Base-by-base conservation (phyloP, 1,140 invertebrate genomes). In the Neodiprion fabricii region DNA sequence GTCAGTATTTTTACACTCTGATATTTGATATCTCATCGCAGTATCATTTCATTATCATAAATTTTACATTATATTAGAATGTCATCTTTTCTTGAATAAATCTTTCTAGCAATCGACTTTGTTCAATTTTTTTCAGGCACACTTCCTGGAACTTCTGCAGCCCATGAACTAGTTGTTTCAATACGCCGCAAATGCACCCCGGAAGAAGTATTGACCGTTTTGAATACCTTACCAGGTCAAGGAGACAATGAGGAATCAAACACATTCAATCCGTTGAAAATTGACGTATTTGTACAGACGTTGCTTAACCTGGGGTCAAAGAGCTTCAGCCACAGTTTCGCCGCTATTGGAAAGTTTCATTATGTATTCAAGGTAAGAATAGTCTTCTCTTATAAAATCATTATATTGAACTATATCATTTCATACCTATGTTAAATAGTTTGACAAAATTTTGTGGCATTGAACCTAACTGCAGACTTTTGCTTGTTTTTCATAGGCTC, bases 311-410 rank as follows among this genome's bases (percentile, higher is more conserved):
- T 99, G 65, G 98, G 97, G 23, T 96, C 95, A 2, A 99, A 99
- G 89, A 99, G 97, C 82, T 98, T 99, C 83, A 98, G 97, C 78
- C 98, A 99, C 85, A 97, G 96, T 79, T 99, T 99, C 88, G 96
- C 98, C 14, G 98, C 97, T 53, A 96, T 99, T 80, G 96, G 96
- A 21, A 99, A 99, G 90, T 99, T 98, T 85, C 96, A 98, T 87
- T 93, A 95, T 82, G 95, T 98, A 1, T 96, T 99, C 80, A 98
- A 98, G 89, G 94, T 95, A 88, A 81, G 28, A 5, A 40, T 40
- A 1, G 5, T 74, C 23, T 10, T 53, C 9, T 47, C 11, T 21
- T 5, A 69, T 12, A 21, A 69, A 40, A 40, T 40, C 28, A 40
- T 40, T 40, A 40, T 40, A 40, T 40, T 5, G 28, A 40, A 40